Base-by-base conservation (phyloP, 92 coral and sea anemone species). In the Epizoanthus scotinus region DNA sequence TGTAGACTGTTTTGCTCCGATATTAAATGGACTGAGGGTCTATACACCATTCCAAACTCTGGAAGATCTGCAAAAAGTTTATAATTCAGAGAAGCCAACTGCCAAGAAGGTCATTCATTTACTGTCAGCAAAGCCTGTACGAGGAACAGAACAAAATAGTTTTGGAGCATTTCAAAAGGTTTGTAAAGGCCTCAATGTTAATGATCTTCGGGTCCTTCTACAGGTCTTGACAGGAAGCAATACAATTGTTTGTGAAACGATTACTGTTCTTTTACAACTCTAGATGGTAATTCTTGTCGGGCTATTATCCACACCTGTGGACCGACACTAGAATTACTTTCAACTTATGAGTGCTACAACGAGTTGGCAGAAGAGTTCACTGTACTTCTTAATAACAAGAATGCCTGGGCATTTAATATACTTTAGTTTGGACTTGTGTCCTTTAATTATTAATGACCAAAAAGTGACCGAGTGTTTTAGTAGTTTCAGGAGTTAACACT, bases 381-480 rank as follows among this genome's bases (percentile, higher is more conserved):
- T 10, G 78, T 64, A 44, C 38, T 90, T 26, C 82, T 90, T 19
- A 60, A 67, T 6, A 67, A 87, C 6, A 87, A 84, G 59, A 86
- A 86, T 44, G 85, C 90, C 34, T 90, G 94, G 94, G 55, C 82
- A 14, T 90, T 87, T 29, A 90, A 84, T 53, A 89, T 89, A 5
- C n/a, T n/a, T n/a, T n/a, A n/a, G n/a, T n/a, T n/a, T n/a, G n/a
- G n/a, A n/a, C n/a, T n/a, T n/a, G n/a, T n/a, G n/a, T n/a, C n/a
- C n/a, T n/a, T n/a, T n/a, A n/a, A n/a, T n/a, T n/a, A n/a, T n/a
- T n/a, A n/a, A n/a, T n/a, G n/a, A n/a, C n/a, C n/a, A n/a, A n/a
- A n/a, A n/a, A n/a, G n/a, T n/a, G n/a, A n/a, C n/a, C n/a, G n/a
- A n/a, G n/a, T n/a, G n/a, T n/a, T n/a, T n/a, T n/a, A n/a, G n/a